A percentile compares a stretch with the other conserved stretches of the same genome.
phyloP scores from a whole-genome alignment of 2,113 vertebrate genomes.

The Rhea americana region DNA sequence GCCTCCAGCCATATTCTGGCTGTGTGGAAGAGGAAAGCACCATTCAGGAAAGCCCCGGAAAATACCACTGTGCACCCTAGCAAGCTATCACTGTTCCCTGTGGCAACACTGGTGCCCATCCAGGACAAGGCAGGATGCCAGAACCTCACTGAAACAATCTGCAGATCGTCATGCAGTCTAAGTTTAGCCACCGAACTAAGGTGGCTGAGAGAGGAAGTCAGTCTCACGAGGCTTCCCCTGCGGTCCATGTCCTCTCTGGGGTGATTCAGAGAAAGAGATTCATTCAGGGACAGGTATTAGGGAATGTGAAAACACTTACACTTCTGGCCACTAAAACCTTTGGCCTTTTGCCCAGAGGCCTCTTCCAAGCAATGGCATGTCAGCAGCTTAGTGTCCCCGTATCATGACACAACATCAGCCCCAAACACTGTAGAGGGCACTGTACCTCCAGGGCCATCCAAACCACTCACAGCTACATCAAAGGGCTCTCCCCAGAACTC shows the following conservation, averaged over 20 bases:
- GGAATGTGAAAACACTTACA: neutral
- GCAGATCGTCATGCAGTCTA: neutral
- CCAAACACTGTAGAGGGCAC: neutral
- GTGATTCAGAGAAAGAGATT: neutral
- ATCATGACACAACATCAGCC: neutral
- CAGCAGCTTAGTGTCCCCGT: neutral
- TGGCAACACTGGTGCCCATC: accelerated
- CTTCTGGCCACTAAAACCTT: neutral
- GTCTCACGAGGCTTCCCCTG: neutral
- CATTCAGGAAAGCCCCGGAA: too few relatives aligned
- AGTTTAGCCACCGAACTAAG: neutral
- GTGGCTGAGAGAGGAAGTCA: neutral
- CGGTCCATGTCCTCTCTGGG: too few relatives aligned
- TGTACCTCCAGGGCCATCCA: neutral
- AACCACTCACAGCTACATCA: neutral
- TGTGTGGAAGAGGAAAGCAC: neutral
- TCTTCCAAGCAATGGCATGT: neutral
- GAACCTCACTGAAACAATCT: neutral
- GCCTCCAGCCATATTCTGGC: neutral
- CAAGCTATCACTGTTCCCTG: neutral
- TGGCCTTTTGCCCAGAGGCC: neutral
- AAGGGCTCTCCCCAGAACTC: neutral
- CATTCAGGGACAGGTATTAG: neutral
- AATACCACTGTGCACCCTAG: neutral
- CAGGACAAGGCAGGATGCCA: neutral